Conservation (phyloP, 2,797 vertebrate genomes). For the Sebastes minor region DNA sequence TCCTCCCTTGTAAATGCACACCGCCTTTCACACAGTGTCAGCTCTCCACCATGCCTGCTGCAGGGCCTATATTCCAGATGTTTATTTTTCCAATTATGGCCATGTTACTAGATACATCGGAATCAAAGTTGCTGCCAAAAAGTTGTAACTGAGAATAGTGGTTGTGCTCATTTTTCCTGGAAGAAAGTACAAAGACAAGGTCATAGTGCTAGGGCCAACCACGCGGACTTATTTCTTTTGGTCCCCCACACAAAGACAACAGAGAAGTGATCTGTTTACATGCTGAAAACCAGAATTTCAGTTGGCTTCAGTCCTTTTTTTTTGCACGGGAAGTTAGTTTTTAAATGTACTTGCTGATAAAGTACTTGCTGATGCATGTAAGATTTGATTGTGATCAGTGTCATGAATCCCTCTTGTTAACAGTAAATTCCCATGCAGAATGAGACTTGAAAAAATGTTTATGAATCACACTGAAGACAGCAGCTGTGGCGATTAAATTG, state of each 20-base stretch:
- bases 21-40: conserved; percentile 36
- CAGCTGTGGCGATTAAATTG: not conserved
- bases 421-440: not conserved
- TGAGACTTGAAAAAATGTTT: not conserved
- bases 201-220: not conserved
- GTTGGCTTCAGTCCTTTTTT: not conserved
- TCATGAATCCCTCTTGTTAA: not conserved
- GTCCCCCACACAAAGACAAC: not conserved
- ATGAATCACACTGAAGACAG: not conserved
- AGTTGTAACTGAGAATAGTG: conserved; percentile 58
- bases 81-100: conserved; percentile 71
- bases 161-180: conserved; percentile 49
- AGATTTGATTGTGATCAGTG: not conserved
- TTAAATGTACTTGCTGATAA: not conserved
- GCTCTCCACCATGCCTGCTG: conserved; percentile 29
- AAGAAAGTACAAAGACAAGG: conserved; percentile 43
- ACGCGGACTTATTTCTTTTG: not conserved
- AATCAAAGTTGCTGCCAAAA: conserved; percentile 55
- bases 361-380: not conserved
- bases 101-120: conserved; percentile 64
- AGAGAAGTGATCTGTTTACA: conserved; percentile 22
- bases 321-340: not conserved
- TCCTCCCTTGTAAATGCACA: conserved; percentile 25
- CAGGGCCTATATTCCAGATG: conserved; percentile 40
- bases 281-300: not conserved